Conservation (phyloP, 2,113 vertebrate genomes). For the Hippocampus guttulatus region DNA sequence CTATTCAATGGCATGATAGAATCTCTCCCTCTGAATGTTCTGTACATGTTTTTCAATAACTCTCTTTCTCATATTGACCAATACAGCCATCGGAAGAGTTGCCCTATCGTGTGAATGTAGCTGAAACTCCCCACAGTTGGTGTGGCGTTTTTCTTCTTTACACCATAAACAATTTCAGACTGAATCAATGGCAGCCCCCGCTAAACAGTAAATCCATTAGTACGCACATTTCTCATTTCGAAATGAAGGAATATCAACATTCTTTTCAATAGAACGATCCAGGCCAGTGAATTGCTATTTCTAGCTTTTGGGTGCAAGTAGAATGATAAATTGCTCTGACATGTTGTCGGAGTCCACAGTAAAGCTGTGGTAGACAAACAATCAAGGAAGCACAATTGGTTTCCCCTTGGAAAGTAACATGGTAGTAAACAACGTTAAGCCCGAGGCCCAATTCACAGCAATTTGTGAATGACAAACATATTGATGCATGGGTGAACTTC, state of each 20-base stretch:
- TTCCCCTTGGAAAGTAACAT: constrained; percentile 64
- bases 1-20: background rate
- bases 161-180: background rate
- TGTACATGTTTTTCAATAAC: background rate
- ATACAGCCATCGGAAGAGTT: background rate
- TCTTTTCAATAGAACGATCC: constrained; percentile 46
- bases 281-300: constrained; percentile 35
- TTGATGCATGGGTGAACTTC: constrained; percentile 62
- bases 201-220: background rate
- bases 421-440: constrained; percentile 64
- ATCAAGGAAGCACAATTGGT: constrained; percentile 65
- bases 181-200: background rate
- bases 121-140: background rate
- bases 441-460: constrained; percentile 40
- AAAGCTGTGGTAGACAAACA: constrained; percentile 50
- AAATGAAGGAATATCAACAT: constrained; percentile 58
- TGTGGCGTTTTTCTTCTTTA: background rate
- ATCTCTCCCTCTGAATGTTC: background rate
- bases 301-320: constrained; percentile 50
- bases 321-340: constrained; percentile 64
- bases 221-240: constrained; percentile 9
- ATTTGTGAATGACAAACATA: constrained; percentile 60
- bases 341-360: constrained; percentile 47
- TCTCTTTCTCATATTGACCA: too few relatives aligned
- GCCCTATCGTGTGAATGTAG: background rate